Conservation (phyloP, 1,140 invertebrate species). For the Branchinecta lindahli region DNA sequence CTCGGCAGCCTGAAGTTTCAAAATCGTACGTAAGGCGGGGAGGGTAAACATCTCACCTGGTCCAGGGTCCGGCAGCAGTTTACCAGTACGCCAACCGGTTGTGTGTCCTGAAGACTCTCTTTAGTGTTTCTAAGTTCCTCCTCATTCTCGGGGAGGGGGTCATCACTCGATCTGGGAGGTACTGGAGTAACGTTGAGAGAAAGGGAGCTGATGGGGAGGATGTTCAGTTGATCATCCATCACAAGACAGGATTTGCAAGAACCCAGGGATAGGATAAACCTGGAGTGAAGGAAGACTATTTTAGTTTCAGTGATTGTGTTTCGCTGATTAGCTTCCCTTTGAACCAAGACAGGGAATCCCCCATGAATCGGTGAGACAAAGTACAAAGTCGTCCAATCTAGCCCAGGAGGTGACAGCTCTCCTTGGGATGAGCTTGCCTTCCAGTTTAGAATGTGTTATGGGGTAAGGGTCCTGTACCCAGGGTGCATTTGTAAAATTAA, state of each 20-base stretch:
- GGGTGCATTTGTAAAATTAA: no score
- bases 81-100: constrained; percentile 76
- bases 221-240: constrained; percentile 79
- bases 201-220: constrained; percentile 82
- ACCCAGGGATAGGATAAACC: constrained; percentile 79
- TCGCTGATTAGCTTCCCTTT: background rate
- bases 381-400: no score
- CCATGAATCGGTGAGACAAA: constrained; percentile 6
- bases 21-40: no score
- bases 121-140: constrained; percentile 51
- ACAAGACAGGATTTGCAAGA: constrained; percentile 77
- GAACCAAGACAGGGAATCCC: background rate
- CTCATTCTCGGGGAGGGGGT: constrained; percentile 28
- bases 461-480: no score
- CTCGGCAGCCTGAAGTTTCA: no score
- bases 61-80: constrained; percentile 84
- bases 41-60: constrained; percentile 41
- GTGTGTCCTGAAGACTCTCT: constrained; percentile 63
- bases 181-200: constrained; percentile 59
- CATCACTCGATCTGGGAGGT: constrained; percentile 34
- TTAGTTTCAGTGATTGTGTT: background rate
- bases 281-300: constrained; percentile 24
- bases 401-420: no score
- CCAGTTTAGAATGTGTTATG: no score
- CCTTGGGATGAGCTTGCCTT: no score